These are phyloP conservation scores for Aplysina aerophoba DNA, from an alignment of 37 sponge, comb jelly and placozoan genomes.

Conservation along the genomic window DNA sequence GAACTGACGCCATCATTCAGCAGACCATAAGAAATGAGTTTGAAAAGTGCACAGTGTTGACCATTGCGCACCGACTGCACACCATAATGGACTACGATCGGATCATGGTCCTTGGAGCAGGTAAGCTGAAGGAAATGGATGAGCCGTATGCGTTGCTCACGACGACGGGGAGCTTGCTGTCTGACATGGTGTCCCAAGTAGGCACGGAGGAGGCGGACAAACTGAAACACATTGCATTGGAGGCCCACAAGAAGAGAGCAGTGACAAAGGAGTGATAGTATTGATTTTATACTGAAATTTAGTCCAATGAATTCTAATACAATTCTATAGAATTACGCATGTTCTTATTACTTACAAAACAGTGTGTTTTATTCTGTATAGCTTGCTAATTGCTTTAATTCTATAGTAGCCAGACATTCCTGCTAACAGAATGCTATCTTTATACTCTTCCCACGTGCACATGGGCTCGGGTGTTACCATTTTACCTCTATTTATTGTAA, in stretches of 20 bases:
- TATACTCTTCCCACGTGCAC: no score
- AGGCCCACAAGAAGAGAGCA: constrained; percentile 32
- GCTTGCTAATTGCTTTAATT: no score
- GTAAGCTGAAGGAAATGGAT: constrained; percentile 58
- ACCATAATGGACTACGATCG: constrained; percentile 91
- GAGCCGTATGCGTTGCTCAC: constrained; percentile 50
- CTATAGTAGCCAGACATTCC: no score
- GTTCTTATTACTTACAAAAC: no score
- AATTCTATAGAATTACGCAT: no score
- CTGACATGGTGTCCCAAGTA: constrained; percentile 52
- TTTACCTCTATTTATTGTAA: no score
- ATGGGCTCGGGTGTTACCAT: no score
- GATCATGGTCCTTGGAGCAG: constrained; percentile 59
- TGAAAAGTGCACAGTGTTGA: constrained; percentile 78
- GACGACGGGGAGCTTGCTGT: constrained; percentile 40
- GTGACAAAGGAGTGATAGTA: background rate
- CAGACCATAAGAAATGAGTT: constrained; percentile 68
- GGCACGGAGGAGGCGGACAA: constrained; percentile 39
- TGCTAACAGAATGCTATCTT: no score
- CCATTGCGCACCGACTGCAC: constrained; percentile 91
- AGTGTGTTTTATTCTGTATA: no score
- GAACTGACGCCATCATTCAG: constrained; percentile 92
- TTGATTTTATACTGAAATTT: no score
- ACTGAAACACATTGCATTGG: constrained; percentile 54
- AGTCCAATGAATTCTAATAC: no score